phyloP scores from a whole-genome alignment of 2,113 vertebrate species.

The Crotalus helleri region DNA sequence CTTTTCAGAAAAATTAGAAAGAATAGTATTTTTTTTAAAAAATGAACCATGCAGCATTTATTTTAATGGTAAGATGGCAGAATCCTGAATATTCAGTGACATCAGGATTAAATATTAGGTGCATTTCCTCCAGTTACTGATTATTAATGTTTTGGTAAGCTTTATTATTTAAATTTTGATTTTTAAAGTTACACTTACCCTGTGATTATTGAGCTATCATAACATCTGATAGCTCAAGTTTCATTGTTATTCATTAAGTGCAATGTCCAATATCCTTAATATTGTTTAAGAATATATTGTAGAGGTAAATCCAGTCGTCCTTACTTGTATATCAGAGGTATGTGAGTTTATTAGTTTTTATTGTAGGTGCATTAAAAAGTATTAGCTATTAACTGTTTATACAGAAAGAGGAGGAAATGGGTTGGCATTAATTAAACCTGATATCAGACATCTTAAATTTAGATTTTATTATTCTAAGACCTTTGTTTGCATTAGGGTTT shows the following conservation, averaged over 20 bases:
- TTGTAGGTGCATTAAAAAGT: neutral
- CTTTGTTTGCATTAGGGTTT: neutral
- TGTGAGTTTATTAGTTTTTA: neutral
- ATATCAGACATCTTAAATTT: slow-evolving; percentile 1
- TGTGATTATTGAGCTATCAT: neutral
- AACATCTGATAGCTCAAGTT: neutral
- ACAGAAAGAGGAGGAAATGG: neutral
- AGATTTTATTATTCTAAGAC: neutral
- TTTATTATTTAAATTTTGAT: neutral
- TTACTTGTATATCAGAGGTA: neutral
- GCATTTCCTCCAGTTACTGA: slow-evolving; percentile 47
- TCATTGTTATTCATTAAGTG: neutral
- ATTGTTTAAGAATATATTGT: neutral
- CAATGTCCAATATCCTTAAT: neutral
- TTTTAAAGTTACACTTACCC: neutral
- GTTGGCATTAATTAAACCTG: neutral
- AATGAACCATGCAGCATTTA: slow-evolving; percentile 36
- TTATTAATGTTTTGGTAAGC: slow-evolving; percentile 11
- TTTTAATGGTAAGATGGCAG: neutral
- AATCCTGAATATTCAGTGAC: neutral
- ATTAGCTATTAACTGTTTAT: neutral
- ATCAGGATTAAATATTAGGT: slow-evolving; percentile 21
- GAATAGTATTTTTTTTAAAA: neutral
- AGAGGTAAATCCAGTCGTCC: neutral
- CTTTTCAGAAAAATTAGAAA: neutral